phyloP scores from a whole-genome alignment of 2,113 vertebrate genomes.

The Salvelinus fontinalis region DNA sequence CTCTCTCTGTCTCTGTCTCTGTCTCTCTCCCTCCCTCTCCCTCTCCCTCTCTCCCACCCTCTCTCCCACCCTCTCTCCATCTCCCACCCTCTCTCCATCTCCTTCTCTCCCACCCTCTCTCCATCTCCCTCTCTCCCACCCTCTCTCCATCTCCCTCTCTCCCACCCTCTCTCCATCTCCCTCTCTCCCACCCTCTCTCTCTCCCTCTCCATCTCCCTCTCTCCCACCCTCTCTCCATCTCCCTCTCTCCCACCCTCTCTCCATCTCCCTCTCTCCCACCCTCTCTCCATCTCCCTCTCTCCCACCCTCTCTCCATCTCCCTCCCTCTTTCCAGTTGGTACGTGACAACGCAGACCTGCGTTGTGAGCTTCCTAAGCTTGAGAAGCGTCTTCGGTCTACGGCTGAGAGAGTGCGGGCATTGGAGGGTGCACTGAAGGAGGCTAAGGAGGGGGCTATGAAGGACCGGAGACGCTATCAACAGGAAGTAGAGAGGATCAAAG shows the following conservation, averaged over 20 bases:
- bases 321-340: not conserved
- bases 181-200: not conserved
- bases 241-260: no score
- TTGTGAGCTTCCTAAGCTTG: slow-evolving; percentile 11
- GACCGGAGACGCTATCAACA: slow-evolving; percentile 2
- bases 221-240: not conserved
- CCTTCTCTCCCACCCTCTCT: not conserved
- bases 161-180: no score
- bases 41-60: not conserved
- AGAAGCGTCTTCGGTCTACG: slow-evolving; percentile 6
- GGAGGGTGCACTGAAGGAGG: slow-evolving; percentile 15
- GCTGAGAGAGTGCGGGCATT: slow-evolving; percentile 2
- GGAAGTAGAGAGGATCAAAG: slow-evolving; percentile 13
- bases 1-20: no score
- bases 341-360: slow-evolving; percentile 8
- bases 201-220: not conserved
- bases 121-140: not conserved
- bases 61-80: not conserved
- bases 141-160: no score
- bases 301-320: no score
- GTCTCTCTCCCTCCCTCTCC: no score
- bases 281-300: not conserved
- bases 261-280: not conserved
- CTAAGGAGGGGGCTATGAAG: slow-evolving; percentile 7
- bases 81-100: no score